Base-by-base conservation (phyloP, 1,140 invertebrate species). In the Tribolium madens region DNA sequence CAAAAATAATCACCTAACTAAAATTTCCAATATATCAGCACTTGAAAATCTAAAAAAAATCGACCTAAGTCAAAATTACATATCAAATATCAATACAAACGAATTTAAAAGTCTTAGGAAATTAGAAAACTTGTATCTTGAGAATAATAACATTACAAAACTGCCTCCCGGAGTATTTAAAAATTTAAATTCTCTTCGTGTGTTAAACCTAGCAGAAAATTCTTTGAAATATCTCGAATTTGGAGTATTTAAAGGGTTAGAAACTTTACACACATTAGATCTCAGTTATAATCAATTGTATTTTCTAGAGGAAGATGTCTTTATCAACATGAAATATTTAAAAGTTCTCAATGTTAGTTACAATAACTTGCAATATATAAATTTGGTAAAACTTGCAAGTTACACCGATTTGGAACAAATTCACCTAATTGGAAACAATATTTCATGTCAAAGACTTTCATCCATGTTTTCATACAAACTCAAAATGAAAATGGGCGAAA, bases 301-400 rank as follows among this genome's bases (percentile, higher is more conserved):
- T 2, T 1, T 13, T 6, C 26, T 68, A 21, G 21, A 64, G 7
- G 15, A 47, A 42, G 73, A 47, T 12, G 26, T 48, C 9, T 68
- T 75, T 48, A 42, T 21, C n/a, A 64, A 64, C 7, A 18, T 75
- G 21, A 12, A 10, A 13, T 5, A 68, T n/a, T 48, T 76, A 33
- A n/a, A 17, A 10, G 10, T 21, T 9, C 31, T 76, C n/a, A 42
- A 72, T 26, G 15, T 76, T n/a, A 71, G 48, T 71, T 42, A 71
- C 42, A 71, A 70, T 18, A 21, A 71, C 42, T 71, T 71, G 46
- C 9, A 70, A 18, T n/a, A 57, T 46, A 14, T 76, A 42, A 52
- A 71, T 12, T 21, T 46, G 17, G 5, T 15, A 5, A 70, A 71
- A 21, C 15, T 76, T 47, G 2, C 7, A 46, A 4, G n/a, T 7